Evolutionary conservation across 30 jellyfish, hydroid and myxozoan genomes (phyloP).

Genomic region (Hydra vulgaris): DNA sequence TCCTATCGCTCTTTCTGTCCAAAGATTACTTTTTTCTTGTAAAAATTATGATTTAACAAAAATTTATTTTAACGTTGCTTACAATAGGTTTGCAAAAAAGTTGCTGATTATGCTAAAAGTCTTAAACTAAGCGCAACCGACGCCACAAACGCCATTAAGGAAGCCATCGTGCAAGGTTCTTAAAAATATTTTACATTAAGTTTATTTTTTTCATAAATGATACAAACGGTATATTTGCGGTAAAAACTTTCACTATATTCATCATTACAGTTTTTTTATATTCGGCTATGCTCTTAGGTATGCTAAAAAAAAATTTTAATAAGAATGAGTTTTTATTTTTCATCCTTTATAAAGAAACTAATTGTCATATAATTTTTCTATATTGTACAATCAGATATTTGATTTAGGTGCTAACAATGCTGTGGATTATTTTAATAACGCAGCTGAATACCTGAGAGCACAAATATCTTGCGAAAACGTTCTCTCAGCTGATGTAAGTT

Average conservation of each 20-base stretch:
- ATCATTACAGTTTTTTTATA: background rate
- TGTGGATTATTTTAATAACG: background rate
- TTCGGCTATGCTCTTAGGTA: too few relatives aligned
- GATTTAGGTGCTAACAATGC: background rate
- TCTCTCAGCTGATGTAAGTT: background rate
- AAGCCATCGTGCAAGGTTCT: background rate
- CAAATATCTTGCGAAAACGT: background rate
- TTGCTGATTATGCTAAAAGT: background rate
- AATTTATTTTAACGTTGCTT: too few relatives aligned
- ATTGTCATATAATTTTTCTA: too few relatives aligned
- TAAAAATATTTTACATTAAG: too few relatives aligned
- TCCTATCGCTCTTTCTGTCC: background rate
- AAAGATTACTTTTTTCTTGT: background rate
- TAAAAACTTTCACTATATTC: too few relatives aligned
- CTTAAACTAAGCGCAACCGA: background rate
- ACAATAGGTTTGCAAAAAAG: background rate
- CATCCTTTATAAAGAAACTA: too few relatives aligned
- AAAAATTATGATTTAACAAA: too few relatives aligned
- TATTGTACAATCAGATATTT: too few relatives aligned
- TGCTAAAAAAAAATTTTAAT: too few relatives aligned
- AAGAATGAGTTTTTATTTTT: too few relatives aligned
- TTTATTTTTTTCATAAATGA: too few relatives aligned
- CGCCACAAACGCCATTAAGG: background rate
- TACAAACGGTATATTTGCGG: background rate
- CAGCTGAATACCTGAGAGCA: background rate